Evolutionary conservation across 2,113 vertebrate species (phyloP), one percentile per base, ranked within the genome.

Genomic region (Chaetorhynchus papuensis): DNA sequence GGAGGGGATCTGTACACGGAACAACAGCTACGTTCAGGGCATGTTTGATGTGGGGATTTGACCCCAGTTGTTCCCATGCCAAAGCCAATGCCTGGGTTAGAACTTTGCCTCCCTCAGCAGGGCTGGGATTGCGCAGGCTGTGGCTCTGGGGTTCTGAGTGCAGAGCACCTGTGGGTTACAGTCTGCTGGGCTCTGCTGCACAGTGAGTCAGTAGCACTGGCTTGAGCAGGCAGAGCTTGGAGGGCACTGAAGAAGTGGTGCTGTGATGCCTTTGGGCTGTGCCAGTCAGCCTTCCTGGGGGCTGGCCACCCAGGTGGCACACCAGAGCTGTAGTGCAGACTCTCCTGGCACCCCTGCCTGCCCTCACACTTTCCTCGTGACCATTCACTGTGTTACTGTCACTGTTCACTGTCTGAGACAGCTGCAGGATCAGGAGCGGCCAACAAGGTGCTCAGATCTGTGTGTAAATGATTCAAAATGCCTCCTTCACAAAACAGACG

Each of bases 301-400:
- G 7, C 39, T 84, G 65, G 41, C n/a, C 21, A 14, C 15, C 0
- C 15, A 15, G 5, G 6, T 6, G 3, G 11, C 7, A 1, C 65
- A 21, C 4, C 54, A 75, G 31, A 90, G 52, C 21, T 10, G 1
- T 20, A 37, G 22, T 15, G 6, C 54, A 61, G 49, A 14, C 15
- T 89, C 13, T 39, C 27, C 35, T 47, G 69, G 9, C 26, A 71
- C 2, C 27, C 10, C 22, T 63, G 24, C 19, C 35, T 45, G 47
- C 75, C 85, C 12, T 50, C n/a, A 45, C 47, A 28, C 28, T 41
- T 15, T 70, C 23, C 33, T 90, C 13, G 26, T 71, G 47, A n/a
- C 7, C 3, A 1, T 35, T 33, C 24, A 26, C 16, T 2, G 1
- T 1, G 2, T 11, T 2, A 1, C 0, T n/a, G n/a, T n/a, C n/a